Base-by-base conservation (phyloP, 2,797 vertebrate species). In the Myotis planiceps region DNA sequence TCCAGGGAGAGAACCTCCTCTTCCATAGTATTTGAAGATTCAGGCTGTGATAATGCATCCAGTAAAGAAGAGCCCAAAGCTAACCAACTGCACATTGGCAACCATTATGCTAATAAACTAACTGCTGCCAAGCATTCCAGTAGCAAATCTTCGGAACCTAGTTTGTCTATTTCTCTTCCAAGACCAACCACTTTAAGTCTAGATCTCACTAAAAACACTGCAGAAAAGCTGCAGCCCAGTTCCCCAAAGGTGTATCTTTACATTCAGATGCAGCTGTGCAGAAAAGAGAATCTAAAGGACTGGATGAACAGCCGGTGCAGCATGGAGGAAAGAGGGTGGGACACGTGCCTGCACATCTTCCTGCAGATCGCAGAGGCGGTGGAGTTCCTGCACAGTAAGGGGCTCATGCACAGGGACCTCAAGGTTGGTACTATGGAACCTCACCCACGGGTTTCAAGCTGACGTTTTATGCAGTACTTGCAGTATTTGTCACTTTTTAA, bases 181-280 rank as follows among this genome's bases (percentile, higher is more conserved):
- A 99, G 99, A 74, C 99, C 99, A 12, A 99, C 99, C 68, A 99
- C 99, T 13, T 99, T 99, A 65, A 99, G 98, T 83, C 97, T 99
- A 98, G 99, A 99, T 88, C 97, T 99, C 88, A 98, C 98, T 79
- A 98, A 98, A 93, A 99, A 99, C 65, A 97, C 97, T 14, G 23
- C 95, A 8, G 99, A 98, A 63, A 98, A 99, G n/a, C 97, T 98
- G 34, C 99, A 99, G 66, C 98, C 98, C 92, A 99, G 99, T 74
- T 99, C 99, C 1, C 99, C 99, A 0, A 99, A 99, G 98, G 99
- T 99, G 65, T 99, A 99, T 95, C 99, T 99, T 94, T 99, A 99
- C 98, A 99, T 99, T 96, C 99, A 99, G 98, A 99, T 99, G 99
- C 99, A 99, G 98, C 99, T 99, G 74, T 99, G 99, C 97, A 97